phyloP scores from a whole-genome alignment of 2,113 vertebrate species.

The Lophochroa leadbeateri region DNA sequence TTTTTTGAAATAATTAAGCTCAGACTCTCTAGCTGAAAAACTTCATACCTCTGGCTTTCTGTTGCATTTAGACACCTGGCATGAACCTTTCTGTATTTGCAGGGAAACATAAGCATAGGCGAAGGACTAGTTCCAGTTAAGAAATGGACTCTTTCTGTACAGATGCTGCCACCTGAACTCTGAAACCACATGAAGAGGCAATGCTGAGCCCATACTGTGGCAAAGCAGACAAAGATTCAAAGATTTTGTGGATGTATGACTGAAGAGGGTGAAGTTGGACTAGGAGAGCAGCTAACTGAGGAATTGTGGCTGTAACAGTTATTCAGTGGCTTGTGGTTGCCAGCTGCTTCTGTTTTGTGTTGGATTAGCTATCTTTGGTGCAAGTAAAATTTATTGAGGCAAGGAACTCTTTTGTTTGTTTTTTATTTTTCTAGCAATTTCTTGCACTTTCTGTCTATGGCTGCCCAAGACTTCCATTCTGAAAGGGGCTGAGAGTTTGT shows the following conservation, averaged over 20 bases:
- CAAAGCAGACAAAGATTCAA: accelerated
- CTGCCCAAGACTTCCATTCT: constrained; percentile 28
- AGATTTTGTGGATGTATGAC: not conserved
- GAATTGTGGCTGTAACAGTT: not conserved
- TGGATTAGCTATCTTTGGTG: not conserved
- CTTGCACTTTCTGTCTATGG: not conserved
- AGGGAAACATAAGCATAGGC: not conserved
- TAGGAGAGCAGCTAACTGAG: accelerated
- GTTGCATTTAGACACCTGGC: not conserved
- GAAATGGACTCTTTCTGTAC: not conserved
- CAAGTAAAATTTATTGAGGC: not conserved
- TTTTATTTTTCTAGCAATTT: not conserved
- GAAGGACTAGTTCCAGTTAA: not conserved
- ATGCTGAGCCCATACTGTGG: accelerated
- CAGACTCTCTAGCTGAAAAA: not conserved
- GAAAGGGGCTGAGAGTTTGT: constrained; percentile 58
- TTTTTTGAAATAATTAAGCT: not conserved
- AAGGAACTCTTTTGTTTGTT: not conserved
- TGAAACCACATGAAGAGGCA: not conserved
- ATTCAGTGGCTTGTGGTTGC: not conserved
- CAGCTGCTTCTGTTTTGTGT: not conserved
- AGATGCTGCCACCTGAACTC: not conserved
- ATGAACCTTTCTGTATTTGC: too few relatives aligned
- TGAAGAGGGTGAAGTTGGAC: accelerated
- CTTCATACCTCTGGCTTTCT: not conserved